Conservation (phyloP, 2,113 vertebrate genomes). For the Dromaius novaehollandiae region DNA sequence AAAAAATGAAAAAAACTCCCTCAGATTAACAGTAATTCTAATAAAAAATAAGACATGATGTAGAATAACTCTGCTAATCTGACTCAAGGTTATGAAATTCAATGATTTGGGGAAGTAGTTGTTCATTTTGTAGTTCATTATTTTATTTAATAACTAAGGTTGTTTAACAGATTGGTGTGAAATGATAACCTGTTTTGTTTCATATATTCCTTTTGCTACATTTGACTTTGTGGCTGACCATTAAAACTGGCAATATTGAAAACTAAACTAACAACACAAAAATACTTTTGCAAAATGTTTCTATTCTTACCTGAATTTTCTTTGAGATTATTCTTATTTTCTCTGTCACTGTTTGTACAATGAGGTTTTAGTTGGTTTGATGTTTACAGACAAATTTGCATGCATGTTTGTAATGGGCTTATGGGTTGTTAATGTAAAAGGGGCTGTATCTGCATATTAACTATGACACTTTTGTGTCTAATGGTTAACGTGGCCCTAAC, state of each 20-base stretch:
- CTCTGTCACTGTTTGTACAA: background rate
- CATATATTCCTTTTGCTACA: background rate
- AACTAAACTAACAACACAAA: background rate
- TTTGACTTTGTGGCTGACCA: background rate
- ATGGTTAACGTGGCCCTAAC: too few relatives aligned
- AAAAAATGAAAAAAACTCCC: background rate
- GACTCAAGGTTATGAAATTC: background rate
- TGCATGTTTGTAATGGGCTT: background rate
- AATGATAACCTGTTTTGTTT: background rate
- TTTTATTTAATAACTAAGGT: background rate
- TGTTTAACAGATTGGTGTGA: background rate
- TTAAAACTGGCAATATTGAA: background rate
- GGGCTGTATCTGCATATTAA: background rate
- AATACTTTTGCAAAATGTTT: background rate
- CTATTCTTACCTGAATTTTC: background rate
- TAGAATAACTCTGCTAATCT: background rate
- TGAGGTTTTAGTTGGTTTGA: background rate
- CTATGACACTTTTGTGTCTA: background rate
- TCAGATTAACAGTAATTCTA: background rate
- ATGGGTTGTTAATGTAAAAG: background rate
- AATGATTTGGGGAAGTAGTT: background rate
- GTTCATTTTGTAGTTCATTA: background rate
- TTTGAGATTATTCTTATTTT: background rate
- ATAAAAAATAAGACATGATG: background rate
- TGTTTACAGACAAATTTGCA: background rate